Percentiles rank a stretch among this genome's conserved stretches.
Evolutionary conservation across 2,797 vertebrate species (phyloP).

Genomic region (Aratinga solstitialis): DNA sequence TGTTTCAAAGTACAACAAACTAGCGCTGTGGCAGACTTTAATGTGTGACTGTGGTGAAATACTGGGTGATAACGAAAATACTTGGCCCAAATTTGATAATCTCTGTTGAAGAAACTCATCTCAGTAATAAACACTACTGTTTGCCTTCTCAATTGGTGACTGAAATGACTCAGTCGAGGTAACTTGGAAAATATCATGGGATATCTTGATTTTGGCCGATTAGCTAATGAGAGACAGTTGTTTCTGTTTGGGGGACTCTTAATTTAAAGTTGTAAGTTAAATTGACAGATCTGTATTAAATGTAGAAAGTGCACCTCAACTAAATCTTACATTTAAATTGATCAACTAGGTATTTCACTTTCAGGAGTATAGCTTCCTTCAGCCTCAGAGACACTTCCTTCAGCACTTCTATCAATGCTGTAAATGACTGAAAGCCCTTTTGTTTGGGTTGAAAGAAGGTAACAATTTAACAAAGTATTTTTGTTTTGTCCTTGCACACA

Average conservation of each 20-base stretch:
- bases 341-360: neutral
- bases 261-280: neutral
- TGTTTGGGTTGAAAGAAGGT: neutral
- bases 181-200: neutral
- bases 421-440: neutral
- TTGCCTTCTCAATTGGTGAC: neutral
- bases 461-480: neutral
- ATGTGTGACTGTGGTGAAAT: neutral
- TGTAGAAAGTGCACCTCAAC: neutral
- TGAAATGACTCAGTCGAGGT: neutral
- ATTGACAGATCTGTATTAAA: neutral
- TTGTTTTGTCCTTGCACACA: neutral
- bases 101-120: neutral
- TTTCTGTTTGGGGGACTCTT: neutral
- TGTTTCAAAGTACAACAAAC: neutral
- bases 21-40: neutral
- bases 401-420: neutral
- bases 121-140: neutral
- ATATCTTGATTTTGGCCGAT: neutral
- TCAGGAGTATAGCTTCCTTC: neutral
- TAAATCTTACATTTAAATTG: neutral
- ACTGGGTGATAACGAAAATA: conserved; percentile 27
- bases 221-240: neutral
- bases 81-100: neutral
- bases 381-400: neutral